A percentile compares a stretch with the other conserved stretches of the same genome.
Evolutionary conservation across 2,113 vertebrate genomes (phyloP).

Genomic region (Tachycineta bicolor): DNA sequence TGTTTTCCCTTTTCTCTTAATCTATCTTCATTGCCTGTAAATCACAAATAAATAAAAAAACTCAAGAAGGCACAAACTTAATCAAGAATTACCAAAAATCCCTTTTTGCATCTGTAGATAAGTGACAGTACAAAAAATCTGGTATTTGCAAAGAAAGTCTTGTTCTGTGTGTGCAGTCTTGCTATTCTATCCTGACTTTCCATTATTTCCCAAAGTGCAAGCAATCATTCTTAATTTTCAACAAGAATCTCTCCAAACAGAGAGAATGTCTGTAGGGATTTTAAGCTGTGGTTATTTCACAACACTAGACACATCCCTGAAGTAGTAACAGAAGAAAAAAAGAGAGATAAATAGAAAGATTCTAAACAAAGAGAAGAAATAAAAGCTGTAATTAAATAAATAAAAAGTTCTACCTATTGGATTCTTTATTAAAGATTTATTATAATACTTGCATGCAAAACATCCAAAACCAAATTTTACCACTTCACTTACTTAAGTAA

Average conservation of each 20-base stretch:
- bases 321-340: neutral
- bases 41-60: neutral
- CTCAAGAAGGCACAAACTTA: neutral
- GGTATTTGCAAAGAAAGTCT: neutral
- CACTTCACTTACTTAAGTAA: neutral
- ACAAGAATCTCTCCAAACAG: neutral
- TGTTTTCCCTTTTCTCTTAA: neutral
- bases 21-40: neutral
- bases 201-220: conserved; percentile 1
- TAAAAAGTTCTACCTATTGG: neutral
- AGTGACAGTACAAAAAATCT: neutral
- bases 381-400: conserved; percentile 3
- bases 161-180: neutral
- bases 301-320: neutral
- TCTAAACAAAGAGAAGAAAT: conserved; percentile 20
- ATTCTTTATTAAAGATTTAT: neutral
- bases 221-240: conserved; percentile 35
- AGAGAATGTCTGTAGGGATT: neutral
- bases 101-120: neutral
- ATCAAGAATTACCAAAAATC: neutral
- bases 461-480: neutral
- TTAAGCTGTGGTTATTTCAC: conserved; percentile 4
- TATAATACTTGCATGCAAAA: neutral
- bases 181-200: neutral
- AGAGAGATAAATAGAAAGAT: neutral